These are phyloP conservation scores for Sparus aurata DNA, from an alignment of 2,797 vertebrate species.

Conservation along the genomic window DNA sequence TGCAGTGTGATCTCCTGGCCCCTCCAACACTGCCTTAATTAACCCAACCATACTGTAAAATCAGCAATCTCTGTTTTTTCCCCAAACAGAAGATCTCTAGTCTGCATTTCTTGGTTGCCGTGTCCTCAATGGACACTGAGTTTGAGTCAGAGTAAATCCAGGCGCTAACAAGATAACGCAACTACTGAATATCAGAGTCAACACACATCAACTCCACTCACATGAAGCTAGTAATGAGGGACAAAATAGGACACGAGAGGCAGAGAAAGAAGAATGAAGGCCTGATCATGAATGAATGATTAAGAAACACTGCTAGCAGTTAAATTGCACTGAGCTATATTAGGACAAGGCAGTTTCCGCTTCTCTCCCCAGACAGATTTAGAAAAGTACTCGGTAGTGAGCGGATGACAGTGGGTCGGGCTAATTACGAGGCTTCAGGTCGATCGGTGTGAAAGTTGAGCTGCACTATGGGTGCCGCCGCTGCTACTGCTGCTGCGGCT, in stretches of 20 bases:
- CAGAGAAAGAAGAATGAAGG: slow-evolving; percentile 32
- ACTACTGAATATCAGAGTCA: slow-evolving; percentile 39
- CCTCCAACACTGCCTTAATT: slow-evolving; percentile 61
- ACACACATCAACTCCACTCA: slow-evolving; percentile 55
- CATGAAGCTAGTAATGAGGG: slow-evolving; percentile 58
- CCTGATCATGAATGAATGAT: slow-evolving; percentile 62
- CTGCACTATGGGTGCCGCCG: slow-evolving; percentile 24
- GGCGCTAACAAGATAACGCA: slow-evolving; percentile 36
- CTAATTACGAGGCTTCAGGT: slow-evolving; percentile 19
- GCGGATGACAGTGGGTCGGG: slow-evolving; percentile 28
- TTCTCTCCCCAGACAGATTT: slow-evolving; percentile 36
- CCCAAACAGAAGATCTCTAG: slow-evolving; percentile 26
- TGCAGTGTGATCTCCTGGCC: slow-evolving; percentile 58
- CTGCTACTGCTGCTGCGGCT: slow-evolving; percentile 5
- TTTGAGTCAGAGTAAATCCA: slow-evolving; percentile 28
- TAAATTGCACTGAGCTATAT: slow-evolving; percentile 49
- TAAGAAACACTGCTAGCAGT: slow-evolving; percentile 53
- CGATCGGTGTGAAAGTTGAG: slow-evolving; percentile 32
- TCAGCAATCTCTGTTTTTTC: slow-evolving; percentile 50
- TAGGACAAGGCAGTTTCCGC: slow-evolving; percentile 45
- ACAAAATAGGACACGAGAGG: slow-evolving; percentile 38
- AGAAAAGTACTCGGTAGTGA: slow-evolving; percentile 27
- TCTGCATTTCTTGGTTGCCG: slow-evolving; percentile 18
- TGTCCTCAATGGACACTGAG: slow-evolving; percentile 40
- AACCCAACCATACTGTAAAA: slow-evolving; percentile 51